Base-by-base conservation (phyloP, 1,140 invertebrate genomes). In the Papilio polytes region DNA sequence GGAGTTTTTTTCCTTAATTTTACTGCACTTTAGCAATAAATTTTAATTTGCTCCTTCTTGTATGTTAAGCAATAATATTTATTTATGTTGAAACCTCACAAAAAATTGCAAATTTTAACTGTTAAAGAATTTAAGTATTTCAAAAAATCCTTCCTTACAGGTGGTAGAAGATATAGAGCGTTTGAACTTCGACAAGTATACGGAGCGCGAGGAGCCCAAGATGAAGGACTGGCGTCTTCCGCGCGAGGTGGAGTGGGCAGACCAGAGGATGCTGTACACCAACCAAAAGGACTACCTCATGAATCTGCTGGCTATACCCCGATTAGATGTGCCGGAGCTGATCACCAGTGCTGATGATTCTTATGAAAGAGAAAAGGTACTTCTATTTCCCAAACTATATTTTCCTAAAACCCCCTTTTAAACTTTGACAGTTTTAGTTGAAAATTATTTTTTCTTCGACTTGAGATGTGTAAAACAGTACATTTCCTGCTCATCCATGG, bases 91-190 rank as follows among this genome's bases (percentile, higher is more conserved):
- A 41, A 41, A 41, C 4, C 36, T 41, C 7, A 41, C 36, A 41
- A 41, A 41, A 41, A 41, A 41, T 41, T 41, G 8, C 36, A 41
- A 41, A 36, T 2, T 1, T 36, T 36, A 36, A 36, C 31, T n/a
- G n/a, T n/a, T n/a, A 36, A 36, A 36, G 2, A 36, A 3, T 36
- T 36, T 36, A 3, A 36, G 4, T 36, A 36, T 36, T 36, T 3
- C 31, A 36, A 36, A 36, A 36, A 36, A 3, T 51, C 73, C 13
- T 36, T 51, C 73, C 13, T 78, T 74, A 0, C 79, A 94, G 93
- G 93, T 94, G 0, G 96, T 98, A 1, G 97, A 98, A 90, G 98
- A 99, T 95, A 97, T 99, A 78, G 98, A 98, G 91, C 92, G 96
- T 73, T 95, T 99, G n/a, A 95, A 98, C 91, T 97, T 98, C 86